Evolutionary conservation across 2,888 invertebrate species (phyloP), one percentile per base, ranked within the genome.

Genomic region (Eurytoma adleriae): DNA sequence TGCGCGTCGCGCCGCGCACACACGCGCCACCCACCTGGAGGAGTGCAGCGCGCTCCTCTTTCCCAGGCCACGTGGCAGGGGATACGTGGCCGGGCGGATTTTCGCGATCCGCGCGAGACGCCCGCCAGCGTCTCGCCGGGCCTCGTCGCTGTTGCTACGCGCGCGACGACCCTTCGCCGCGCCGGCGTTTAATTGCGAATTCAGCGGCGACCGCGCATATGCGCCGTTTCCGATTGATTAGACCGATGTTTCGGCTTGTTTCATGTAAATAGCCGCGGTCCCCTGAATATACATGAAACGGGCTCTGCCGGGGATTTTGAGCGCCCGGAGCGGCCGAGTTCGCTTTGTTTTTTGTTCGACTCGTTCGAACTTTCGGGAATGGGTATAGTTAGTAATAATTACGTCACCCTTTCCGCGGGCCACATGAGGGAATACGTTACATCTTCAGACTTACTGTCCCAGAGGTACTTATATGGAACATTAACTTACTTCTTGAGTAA

Each of bases 401-500:
- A 74, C 18, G 52, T 71, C 27, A 61, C 24, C 61, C 73, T 62
- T 52, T 64, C 30, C 16, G 18, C 59, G 62, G 62, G 30, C 30
- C 16, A 62, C 62, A 62, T 27, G 30, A 62, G 62, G 27, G 62
- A 30, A 30, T 62, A 62, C 27, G 14, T 30, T 7, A 27, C 75
- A 48, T 66, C 70, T 71, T 71, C 12, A 20, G 56, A 70, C 66
- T 59, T 71, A 66, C 10, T 30, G 59, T 71, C 64, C 66, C 78
- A 56, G 40, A 10, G 71, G 78, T 71, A 50, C 70, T 71, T 71
- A 10, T 71, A 71, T 70, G 71, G 27, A 70, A 78, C 67, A 59
- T 78, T 71, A 78, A 61, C 70, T 72, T 66, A 72, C 66, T 78
- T 72, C 66, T 72, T 59, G 20, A 71, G 71, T 59, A 72, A 30